Percentiles rank a stretch among this genome's conserved stretches.
Conservation (phyloP, 2,888 invertebrate species). For the Tetrapedia diversipes region DNA sequence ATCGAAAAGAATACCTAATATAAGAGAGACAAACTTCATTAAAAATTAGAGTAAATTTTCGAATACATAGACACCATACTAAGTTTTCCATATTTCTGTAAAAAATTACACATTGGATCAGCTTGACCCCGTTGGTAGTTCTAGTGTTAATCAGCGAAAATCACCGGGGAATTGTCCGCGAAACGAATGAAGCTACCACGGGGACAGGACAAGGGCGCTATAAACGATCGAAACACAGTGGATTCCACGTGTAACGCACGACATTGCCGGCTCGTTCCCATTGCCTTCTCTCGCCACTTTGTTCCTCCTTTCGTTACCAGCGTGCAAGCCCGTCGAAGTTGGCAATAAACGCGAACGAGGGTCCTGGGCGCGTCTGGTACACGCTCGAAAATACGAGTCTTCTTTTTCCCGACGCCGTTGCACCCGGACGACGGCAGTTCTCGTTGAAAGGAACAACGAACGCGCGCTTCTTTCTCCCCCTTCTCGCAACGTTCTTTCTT, state of each 20-base stretch:
- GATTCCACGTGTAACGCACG: constrained; percentile 38
- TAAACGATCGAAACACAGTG: constrained; percentile 36
- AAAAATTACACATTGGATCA: too few relatives aligned
- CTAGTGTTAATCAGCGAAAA: constrained; percentile 50
- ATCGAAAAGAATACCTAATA: too few relatives aligned
- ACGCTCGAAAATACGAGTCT: constrained; percentile 6
- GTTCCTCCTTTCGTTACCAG: not conserved
- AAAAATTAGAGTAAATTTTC: too few relatives aligned
- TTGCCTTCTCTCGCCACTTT: not conserved
- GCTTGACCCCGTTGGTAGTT: too few relatives aligned
- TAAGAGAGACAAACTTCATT: too few relatives aligned
- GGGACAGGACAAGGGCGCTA: constrained; percentile 10
- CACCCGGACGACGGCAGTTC: constrained; percentile 8
- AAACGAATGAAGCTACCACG: constrained; percentile 40
- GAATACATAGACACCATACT: too few relatives aligned
- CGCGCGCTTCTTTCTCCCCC: not conserved
- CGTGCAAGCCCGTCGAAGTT: not conserved
- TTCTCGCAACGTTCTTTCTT: not conserved
- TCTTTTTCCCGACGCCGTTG: constrained; percentile 5
- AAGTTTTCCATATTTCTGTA: too few relatives aligned
- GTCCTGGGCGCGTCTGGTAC: constrained; percentile 1
- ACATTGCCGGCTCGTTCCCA: constrained; percentile 6
- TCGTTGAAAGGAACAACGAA: constrained; percentile 24
- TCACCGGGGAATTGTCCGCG: constrained; percentile 38
- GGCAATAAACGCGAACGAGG: constrained; percentile 26